A percentile compares a stretch with the other conserved stretches of the same genome.
phyloP scores from a whole-genome alignment of 1,140 invertebrate genomes.

The Agraylea sexmaculata region DNA sequence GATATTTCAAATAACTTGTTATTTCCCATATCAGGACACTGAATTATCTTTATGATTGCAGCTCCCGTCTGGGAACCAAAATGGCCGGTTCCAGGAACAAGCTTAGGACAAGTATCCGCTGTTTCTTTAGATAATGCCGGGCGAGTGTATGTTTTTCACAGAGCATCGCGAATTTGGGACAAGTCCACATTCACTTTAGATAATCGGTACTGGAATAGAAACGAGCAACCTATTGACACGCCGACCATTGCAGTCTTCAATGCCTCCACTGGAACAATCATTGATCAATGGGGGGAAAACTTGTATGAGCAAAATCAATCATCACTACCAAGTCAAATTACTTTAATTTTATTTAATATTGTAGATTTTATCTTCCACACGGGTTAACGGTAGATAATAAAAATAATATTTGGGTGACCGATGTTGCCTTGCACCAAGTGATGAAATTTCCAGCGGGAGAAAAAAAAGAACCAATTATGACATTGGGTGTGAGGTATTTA shows the following conservation, averaged over 20 bases:
- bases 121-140: slow-evolving; percentile 62
- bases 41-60: slow-evolving; percentile 16
- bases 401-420: slow-evolving; percentile 83
- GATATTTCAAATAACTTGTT: background rate
- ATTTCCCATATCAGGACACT: background rate
- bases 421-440: slow-evolving; percentile 85
- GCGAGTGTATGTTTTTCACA: slow-evolving; percentile 74
- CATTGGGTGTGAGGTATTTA: slow-evolving; percentile 42
- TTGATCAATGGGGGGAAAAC: slow-evolving; percentile 68
- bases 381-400: slow-evolving; percentile 75
- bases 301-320: slow-evolving; percentile 46
- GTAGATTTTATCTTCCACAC: slow-evolving; percentile 86
- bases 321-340: background rate
- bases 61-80: slow-evolving; percentile 31
- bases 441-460: slow-evolving; percentile 53
- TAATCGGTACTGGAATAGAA: slow-evolving; percentile 47
- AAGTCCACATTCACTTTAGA: slow-evolving; percentile 47
- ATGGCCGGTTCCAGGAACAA: slow-evolving; percentile 43
- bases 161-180: slow-evolving; percentile 63
- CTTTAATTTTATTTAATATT: slow-evolving; percentile 21
- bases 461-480: slow-evolving; percentile 30
- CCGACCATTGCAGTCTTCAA: slow-evolving; percentile 66
- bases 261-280: slow-evolving; percentile 51
- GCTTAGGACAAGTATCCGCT: slow-evolving; percentile 68
- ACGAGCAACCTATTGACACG: slow-evolving; percentile 55